Evolutionary conservation across 1,140 invertebrate genomes (phyloP).

Genomic region (Tetramorium simillimum): DNA sequence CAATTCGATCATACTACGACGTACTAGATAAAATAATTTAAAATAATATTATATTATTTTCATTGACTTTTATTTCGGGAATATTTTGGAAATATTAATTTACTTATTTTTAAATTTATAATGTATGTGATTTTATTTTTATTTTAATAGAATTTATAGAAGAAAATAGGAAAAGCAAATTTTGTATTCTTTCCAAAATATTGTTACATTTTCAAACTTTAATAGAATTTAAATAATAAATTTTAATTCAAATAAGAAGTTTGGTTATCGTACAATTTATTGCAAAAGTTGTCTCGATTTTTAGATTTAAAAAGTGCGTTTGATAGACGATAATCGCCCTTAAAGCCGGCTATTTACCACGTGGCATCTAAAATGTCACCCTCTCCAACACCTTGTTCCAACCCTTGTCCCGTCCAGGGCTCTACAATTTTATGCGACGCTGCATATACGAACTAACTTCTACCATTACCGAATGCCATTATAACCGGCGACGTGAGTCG

Average conservation of each 20-base stretch:
- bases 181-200: neutral
- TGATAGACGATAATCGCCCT: neutral
- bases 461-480: slow-evolving; percentile 35
- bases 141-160: neutral
- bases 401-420: neutral
- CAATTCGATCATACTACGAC: neutral
- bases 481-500: slow-evolving; percentile 32
- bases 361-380: neutral
- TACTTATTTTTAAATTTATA: neutral
- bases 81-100: neutral
- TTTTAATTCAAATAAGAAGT: neutral
- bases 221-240: neutral
- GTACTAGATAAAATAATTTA: neutral
- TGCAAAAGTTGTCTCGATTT: neutral
- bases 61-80: neutral
- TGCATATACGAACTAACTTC: slow-evolving; percentile 42
- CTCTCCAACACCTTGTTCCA: neutral
- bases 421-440: slow-evolving; percentile 26
- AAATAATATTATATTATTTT: neutral
- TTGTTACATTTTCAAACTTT: neutral
- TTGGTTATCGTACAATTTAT: neutral
- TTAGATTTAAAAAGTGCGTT: neutral
- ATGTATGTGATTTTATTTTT: neutral
- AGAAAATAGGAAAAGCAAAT: neutral
- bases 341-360: neutral